These are phyloP conservation scores for Erpornis zantholeuca DNA, from an alignment of 2,113 vertebrate genomes.

Conservation along the genomic window DNA sequence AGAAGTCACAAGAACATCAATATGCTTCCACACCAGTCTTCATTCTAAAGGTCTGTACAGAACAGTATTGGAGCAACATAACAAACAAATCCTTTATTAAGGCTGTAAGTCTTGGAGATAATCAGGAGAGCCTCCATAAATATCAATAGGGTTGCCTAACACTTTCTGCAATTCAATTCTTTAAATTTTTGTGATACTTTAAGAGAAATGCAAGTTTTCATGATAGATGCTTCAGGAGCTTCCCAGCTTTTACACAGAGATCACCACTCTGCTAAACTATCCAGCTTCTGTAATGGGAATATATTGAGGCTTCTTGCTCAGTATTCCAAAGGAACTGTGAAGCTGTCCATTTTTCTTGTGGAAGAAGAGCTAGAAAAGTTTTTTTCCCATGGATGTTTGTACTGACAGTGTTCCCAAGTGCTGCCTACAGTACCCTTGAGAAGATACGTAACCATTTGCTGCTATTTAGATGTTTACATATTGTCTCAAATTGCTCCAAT, in stretches of 20 bases:
- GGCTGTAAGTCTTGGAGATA: background rate
- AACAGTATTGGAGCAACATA: background rate
- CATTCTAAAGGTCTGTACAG: background rate
- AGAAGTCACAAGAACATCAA: background rate
- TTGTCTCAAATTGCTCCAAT: background rate
- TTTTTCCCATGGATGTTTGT: background rate
- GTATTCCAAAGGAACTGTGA: background rate
- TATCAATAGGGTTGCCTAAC: background rate
- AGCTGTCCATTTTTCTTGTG: background rate
- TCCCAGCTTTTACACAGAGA: background rate
- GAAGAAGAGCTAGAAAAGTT: background rate
- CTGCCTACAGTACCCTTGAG: background rate
- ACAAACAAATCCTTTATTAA: background rate
- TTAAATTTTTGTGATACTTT: background rate
- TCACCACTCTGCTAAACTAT: background rate
- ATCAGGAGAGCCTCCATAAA: background rate
- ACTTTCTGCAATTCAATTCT: background rate
- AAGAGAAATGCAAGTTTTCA: background rate
- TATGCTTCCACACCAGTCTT: background rate
- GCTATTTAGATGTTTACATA: background rate
- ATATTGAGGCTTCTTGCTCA: background rate
- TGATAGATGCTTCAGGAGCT: background rate
- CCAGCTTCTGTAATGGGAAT: background rate
- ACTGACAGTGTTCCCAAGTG: background rate
- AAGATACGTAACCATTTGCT: background rate